These are phyloP conservation scores for Patella vulgata DNA, from an alignment of 1,140 invertebrate genomes.

Conservation along the genomic window DNA sequence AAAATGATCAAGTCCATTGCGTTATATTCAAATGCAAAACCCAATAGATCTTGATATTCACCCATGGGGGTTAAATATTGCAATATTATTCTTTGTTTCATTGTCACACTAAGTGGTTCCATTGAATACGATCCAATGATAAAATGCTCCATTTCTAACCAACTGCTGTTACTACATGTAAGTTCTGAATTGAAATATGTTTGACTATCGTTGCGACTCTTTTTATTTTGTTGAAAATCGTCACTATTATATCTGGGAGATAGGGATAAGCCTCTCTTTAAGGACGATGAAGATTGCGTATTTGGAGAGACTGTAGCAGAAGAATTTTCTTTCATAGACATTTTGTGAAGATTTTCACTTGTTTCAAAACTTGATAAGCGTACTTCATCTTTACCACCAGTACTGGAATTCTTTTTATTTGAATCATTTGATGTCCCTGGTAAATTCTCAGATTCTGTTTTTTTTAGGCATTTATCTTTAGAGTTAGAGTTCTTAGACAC, in stretches of 20 bases:
- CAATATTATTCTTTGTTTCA: conserved; percentile 90
- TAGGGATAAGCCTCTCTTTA: conserved; percentile 32
- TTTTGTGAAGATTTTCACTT: too few relatives aligned
- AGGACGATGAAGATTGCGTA: too few relatives aligned
- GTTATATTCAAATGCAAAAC: conserved; percentile 91
- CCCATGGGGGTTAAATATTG: conserved; percentile 94
- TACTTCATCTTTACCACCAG: too few relatives aligned
- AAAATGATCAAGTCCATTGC: conserved; percentile 88
- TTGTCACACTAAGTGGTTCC: conserved; percentile 85
- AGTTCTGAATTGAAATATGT: conserved; percentile 46
- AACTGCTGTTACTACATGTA: conserved; percentile 85
- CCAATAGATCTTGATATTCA: conserved; percentile 96
- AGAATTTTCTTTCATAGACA: too few relatives aligned
- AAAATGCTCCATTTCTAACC: conserved; percentile 88
- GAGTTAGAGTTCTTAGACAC: conserved; percentile 1
- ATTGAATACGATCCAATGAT: conserved; percentile 88
- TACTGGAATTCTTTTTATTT: too few relatives aligned
- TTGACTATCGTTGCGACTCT: conserved; percentile 4
- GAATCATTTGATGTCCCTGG: too few relatives aligned
- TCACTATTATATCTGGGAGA: conserved; percentile 48
- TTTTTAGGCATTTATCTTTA: background rate
- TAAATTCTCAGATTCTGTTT: too few relatives aligned
- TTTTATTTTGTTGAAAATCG: conserved; percentile 29
- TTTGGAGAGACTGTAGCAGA: too few relatives aligned
- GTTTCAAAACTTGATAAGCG: too few relatives aligned